These are phyloP conservation scores for Lamellibrachia satsuma DNA, from an alignment of 2,888 invertebrate genomes.

Conservation along the genomic window DNA sequence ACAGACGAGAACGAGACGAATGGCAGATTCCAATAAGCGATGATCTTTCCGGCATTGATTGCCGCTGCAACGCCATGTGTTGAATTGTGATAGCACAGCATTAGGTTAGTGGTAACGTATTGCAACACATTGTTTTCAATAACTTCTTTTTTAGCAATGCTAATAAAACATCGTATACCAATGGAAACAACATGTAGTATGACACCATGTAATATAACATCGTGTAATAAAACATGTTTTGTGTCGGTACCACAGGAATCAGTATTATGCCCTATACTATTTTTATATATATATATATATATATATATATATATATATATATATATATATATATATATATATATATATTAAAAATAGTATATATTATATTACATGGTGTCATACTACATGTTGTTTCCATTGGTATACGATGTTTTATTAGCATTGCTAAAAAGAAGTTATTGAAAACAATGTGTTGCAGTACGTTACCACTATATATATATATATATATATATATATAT, in stretches of 20 bases:
- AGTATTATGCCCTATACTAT: too few relatives aligned
- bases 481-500: background rate
- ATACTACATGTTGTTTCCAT: background rate
- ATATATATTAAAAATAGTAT: constrained; percentile 19
- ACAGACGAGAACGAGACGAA: constrained; percentile 53
- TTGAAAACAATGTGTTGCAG: too few relatives aligned
- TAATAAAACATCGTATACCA: background rate
- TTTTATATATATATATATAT: constrained; percentile 14
- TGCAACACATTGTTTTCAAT: too few relatives aligned
- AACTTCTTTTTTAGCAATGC: too few relatives aligned
- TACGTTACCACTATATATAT: too few relatives aligned
- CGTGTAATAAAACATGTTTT: background rate
- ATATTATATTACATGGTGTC: background rate
- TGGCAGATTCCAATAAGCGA: constrained; percentile 54
- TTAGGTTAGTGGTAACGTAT: too few relatives aligned
- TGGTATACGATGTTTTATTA: background rate
- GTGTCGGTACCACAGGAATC: too few relatives aligned
- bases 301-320: constrained; percentile 19
- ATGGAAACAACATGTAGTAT: background rate
- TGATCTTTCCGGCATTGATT: constrained; percentile 48
- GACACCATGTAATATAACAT: background rate
- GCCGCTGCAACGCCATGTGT: constrained; percentile 30
- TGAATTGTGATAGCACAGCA: too few relatives aligned
- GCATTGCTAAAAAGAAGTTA: too few relatives aligned
- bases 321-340: constrained; percentile 19